Evolutionary conservation across 1,140 invertebrate genomes (phyloP).

Genomic region (Drosophila jambulina): DNA sequence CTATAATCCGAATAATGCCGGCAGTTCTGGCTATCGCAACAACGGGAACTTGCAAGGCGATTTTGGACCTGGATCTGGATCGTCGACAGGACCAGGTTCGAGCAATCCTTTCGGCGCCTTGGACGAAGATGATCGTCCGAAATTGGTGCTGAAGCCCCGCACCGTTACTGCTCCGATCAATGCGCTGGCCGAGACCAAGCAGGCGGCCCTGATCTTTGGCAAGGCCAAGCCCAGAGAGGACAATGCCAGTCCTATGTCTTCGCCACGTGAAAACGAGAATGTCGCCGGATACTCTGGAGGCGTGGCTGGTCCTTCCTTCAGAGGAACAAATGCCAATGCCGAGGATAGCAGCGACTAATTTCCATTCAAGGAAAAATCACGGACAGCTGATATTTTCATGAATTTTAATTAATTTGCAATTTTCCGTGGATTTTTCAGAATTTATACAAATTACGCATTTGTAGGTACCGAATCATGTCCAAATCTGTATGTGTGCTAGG

Average conservation of each 20-base stretch:
- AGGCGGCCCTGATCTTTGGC: constrained; percentile 93
- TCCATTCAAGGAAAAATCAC: neutral
- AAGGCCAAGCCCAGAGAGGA: constrained; percentile 92
- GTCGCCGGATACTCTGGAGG: neutral
- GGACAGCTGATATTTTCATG: constrained; percentile 12
- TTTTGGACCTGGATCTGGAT: neutral
- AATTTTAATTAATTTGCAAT: constrained; percentile 1
- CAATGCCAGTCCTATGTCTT: constrained; percentile 33
- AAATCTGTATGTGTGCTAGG: constrained; percentile 8
- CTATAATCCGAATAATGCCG: constrained; percentile 62
- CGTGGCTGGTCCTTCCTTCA: no score
- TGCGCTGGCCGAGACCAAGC: constrained; percentile 91
- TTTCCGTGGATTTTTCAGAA: constrained; percentile 9
- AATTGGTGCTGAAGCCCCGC: constrained; percentile 92
- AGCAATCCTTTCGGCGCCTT: constrained; percentile 1
- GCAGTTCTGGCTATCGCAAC: constrained; percentile 8
- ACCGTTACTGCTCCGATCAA: constrained; percentile 94
- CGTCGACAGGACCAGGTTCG: neutral
- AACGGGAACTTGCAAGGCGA: neutral
- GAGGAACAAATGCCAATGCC: neutral
- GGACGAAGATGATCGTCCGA: constrained; percentile 91
- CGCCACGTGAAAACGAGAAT: constrained; percentile 28
- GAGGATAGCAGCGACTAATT: constrained; percentile 2
- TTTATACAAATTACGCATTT: constrained; percentile 5
- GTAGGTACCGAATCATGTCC: constrained; percentile 10